Evolutionary conservation across 2,888 invertebrate species (phyloP).

Genomic region (Eugnorisma glareosa): DNA sequence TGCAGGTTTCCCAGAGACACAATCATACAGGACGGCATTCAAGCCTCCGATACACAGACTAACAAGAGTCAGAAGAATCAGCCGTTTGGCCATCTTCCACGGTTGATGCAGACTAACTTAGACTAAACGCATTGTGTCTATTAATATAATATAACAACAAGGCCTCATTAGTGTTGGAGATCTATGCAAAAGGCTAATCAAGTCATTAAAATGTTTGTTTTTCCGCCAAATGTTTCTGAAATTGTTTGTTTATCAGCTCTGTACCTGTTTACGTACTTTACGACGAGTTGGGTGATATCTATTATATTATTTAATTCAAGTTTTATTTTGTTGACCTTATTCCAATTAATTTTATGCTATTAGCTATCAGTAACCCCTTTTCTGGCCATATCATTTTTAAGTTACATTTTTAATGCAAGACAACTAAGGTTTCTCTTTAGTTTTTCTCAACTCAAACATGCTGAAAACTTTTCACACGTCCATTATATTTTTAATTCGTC

Average conservation of each 20-base stretch:
- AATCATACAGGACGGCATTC: conserved; percentile 29
- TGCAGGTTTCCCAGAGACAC: conserved; percentile 21
- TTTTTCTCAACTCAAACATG: no score
- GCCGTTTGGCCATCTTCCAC: conserved; percentile 3
- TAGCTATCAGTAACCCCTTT: background rate
- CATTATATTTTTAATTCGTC: no score
- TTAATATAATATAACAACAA: background rate
- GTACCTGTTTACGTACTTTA: background rate
- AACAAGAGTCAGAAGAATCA: conserved; percentile 14
- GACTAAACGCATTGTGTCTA: background rate
- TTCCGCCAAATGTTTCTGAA: background rate
- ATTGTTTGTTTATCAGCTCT: background rate
- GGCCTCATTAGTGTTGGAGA: background rate
- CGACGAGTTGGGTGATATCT: background rate
- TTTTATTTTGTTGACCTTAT: background rate
- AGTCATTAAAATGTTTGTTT: background rate
- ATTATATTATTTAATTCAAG: background rate
- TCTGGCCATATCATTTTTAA: background rate
- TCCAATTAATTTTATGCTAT: background rate
- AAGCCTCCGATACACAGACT: conserved; percentile 9
- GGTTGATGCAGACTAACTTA: conserved; percentile 1
- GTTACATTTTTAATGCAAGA: background rate
- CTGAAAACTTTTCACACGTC: no score
- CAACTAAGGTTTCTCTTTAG: no score
- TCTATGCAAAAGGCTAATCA: background rate